Conservation (phyloP, 2,797 vertebrate species). For the Vipera ursinii region DNA sequence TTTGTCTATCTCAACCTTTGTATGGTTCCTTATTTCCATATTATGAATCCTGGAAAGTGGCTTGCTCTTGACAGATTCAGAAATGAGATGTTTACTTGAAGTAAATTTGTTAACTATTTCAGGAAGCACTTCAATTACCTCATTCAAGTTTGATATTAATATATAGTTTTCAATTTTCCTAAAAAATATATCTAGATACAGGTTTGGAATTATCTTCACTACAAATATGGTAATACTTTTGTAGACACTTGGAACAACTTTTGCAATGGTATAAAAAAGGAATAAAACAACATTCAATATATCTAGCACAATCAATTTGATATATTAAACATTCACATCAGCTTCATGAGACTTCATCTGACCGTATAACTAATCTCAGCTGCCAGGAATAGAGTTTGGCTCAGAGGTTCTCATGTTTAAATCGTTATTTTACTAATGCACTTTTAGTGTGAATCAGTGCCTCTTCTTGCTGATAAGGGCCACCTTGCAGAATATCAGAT, state of each 20-base stretch:
- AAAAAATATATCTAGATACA: conserved; percentile 11
- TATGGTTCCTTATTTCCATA: not conserved
- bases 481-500: conserved; percentile 8
- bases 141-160: conserved; percentile 9
- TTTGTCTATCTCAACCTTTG: not conserved
- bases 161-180: conserved; percentile 8
- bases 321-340: not conserved
- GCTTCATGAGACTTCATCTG: not conserved
- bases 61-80: not conserved
- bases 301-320: conserved; percentile 13
- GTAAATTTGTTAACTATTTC: not conserved
- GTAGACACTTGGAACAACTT: conserved; percentile 17
- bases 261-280: conserved; percentile 29
- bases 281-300: not conserved
- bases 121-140: not conserved
- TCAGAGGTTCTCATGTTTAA: conserved; percentile 27
- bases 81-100: not conserved
- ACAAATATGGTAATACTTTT: conserved; percentile 9
- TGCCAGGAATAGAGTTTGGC: conserved; percentile 10
- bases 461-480: conserved; percentile 38
- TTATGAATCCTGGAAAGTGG: not conserved
- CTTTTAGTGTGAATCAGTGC: conserved; percentile 26
- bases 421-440: conserved; percentile 38
- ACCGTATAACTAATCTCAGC: conserved; percentile 18
- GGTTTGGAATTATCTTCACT: conserved; percentile 26